Evolutionary conservation across 2,113 vertebrate genomes (phyloP).

Genomic region (Coptodon bakossiorum): DNA sequence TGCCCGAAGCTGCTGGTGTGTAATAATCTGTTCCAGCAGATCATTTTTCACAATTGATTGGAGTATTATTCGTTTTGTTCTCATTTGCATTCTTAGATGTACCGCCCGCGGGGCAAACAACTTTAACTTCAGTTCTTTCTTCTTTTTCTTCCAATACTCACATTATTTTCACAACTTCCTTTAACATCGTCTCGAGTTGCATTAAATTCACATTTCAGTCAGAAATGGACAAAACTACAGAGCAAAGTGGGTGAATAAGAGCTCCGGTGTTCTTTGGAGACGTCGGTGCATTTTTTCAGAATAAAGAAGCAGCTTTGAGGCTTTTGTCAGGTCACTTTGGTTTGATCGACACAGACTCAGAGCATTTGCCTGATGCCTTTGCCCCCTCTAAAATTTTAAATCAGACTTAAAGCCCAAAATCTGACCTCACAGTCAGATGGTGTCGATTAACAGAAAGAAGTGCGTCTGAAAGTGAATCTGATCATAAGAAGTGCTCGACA

Average conservation of each 20-base stretch:
- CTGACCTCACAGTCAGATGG: neutral
- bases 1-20: neutral
- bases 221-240: neutral
- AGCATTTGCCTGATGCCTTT: neutral
- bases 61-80: neutral
- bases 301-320: neutral
- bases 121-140: neutral
- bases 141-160: neutral
- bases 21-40: neutral
- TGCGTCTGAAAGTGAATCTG: neutral
- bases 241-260: neutral
- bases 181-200: neutral
- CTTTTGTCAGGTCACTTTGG: neutral
- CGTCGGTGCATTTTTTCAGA: neutral
- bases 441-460: neutral
- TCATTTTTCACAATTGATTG: neutral
- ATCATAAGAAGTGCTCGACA: neutral
- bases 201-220: neutral
- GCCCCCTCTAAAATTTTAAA: neutral
- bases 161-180: neutral
- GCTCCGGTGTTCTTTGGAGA: neutral
- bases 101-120: neutral
- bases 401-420: rapidly evolving
- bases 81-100: neutral
- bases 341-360: neutral